A percentile compares a stretch with the other conserved stretches of the same genome.
phyloP scores from a whole-genome alignment of 2,888 invertebrate genomes.

The Parnassius mnemosyne region DNA sequence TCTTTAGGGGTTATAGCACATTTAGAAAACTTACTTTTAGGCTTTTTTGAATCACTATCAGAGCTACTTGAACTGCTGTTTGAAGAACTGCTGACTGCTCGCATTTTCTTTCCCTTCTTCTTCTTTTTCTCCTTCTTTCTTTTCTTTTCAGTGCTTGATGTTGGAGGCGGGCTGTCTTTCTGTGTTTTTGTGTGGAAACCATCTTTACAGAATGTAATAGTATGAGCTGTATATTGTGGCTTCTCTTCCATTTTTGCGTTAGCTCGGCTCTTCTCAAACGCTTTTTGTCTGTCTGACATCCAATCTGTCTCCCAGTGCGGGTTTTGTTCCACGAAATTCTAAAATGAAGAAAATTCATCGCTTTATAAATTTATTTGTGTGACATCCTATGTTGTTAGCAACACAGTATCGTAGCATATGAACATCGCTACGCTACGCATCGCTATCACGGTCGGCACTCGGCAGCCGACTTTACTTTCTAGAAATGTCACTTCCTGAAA shows the following conservation, averaged over 20 bases:
- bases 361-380: no score
- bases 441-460: no score
- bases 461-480: no score
- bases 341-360: slow-evolving; percentile 32
- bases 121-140: slow-evolving; percentile 79
- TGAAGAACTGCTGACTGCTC: slow-evolving; percentile 41
- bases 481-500: no score
- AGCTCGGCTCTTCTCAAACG: slow-evolving; percentile 77
- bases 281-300: slow-evolving; percentile 89
- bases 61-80: slow-evolving; percentile 53
- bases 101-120: slow-evolving; percentile 76
- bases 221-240: slow-evolving; percentile 66
- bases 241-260: slow-evolving; percentile 49
- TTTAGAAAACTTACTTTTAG: slow-evolving; percentile 60
- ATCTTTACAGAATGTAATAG: slow-evolving; percentile 72
- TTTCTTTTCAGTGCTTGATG: slow-evolving; percentile 51
- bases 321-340: slow-evolving; percentile 91
- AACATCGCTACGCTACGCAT: no score
- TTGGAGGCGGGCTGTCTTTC: slow-evolving; percentile 41
- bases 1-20: no score
- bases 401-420: no score
- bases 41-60: slow-evolving; percentile 77
- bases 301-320: slow-evolving; percentile 94
- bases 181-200: slow-evolving; percentile 66
- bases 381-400: no score